These are phyloP conservation scores for Aleiodes testaceus DNA, from an alignment of 2,888 invertebrate species.

Conservation along the genomic window DNA sequence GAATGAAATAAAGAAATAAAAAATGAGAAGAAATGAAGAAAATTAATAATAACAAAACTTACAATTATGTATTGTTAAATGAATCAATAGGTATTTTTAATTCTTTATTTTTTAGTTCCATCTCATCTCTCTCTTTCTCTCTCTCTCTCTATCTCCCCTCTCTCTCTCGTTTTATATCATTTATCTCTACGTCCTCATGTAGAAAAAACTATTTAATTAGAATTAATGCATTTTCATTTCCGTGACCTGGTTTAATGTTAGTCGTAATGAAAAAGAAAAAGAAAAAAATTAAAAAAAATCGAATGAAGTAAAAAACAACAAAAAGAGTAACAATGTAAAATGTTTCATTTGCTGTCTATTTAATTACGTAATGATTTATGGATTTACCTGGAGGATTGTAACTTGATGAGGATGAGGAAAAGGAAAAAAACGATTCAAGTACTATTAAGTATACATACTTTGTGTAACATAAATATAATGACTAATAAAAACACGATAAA, in stretches of 20 bases:
- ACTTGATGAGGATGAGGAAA: constrained; percentile 51
- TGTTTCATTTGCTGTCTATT: constrained; percentile 61
- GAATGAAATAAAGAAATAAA: constrained; percentile 22
- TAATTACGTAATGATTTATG: constrained; percentile 60
- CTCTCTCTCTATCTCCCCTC: constrained; percentile 28
- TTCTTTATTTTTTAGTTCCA: constrained; percentile 46
- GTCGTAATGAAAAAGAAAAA: constrained; percentile 1
- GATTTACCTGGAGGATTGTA: constrained; percentile 60
- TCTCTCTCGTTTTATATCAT: constrained; percentile 20
- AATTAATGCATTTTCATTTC: constrained; percentile 54
- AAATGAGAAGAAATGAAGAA: constrained; percentile 20
- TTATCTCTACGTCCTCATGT: constrained; percentile 14
- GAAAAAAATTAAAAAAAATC: not conserved
- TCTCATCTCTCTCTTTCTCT: constrained; percentile 46
- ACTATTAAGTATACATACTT: constrained; percentile 67
- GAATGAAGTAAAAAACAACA: constrained; percentile 26
- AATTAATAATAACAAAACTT: constrained; percentile 23
- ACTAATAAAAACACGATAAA: constrained; percentile 60
- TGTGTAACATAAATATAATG: constrained; percentile 69
- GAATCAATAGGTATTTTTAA: constrained; percentile 51
- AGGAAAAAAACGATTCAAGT: constrained; percentile 60
- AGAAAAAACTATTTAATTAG: constrained; percentile 41
- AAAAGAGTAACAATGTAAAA: constrained; percentile 50
- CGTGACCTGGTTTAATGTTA: constrained; percentile 65
- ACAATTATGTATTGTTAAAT: constrained; percentile 39